Base-by-base conservation (phyloP, 2,888 invertebrate genomes). In the Dryobotodes eremita region DNA sequence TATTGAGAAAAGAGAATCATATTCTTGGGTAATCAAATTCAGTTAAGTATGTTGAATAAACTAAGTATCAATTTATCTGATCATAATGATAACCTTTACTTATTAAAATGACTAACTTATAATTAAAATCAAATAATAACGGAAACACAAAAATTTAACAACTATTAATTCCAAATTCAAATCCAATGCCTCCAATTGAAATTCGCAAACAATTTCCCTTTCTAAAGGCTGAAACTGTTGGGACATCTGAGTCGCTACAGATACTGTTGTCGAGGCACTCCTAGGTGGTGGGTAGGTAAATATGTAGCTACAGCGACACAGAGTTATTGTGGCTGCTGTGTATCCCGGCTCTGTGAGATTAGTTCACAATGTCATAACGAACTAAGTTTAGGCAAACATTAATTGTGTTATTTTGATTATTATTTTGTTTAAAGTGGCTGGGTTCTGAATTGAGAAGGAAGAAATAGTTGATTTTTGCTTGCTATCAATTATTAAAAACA, bases 331-430 rank as follows among this genome's bases (percentile, higher is more conserved):
- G 80, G 75, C 65, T 64, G 86, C 79, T 75, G 85, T 82, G 77
- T 71, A 75, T 78, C 75, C 71, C 71, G 74, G 73, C 78, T 82
- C 79, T 74, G 74, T 59, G 79, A 85, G 85, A 88, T 88, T 88
- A 88, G 83, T 88, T 88, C 77, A 85, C 71, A 80, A 80, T 86
- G 85, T 85, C 88, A 88, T 88, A 78, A 83, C 77, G 81, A 88
- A 85, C 86, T 86, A 71, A 88, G 85, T 88, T 88, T 77, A 57
- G 72, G 74, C 77, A 81, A 86, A 88, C 84, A 86, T 79, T 71
- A 53, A 80, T 76, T 71, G 80, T 73, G 53, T 75, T 70, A 86
- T 86, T 77, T 72, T 73, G 71, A 75, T 73, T 86, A 83, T 86
- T 87, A 85, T 83, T 77, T 75, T 36, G 75, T 70, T 68, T 77